These are phyloP conservation scores for Neomorphus geoffroyi DNA, from an alignment of 2,797 vertebrate species.

Conservation along the genomic window DNA sequence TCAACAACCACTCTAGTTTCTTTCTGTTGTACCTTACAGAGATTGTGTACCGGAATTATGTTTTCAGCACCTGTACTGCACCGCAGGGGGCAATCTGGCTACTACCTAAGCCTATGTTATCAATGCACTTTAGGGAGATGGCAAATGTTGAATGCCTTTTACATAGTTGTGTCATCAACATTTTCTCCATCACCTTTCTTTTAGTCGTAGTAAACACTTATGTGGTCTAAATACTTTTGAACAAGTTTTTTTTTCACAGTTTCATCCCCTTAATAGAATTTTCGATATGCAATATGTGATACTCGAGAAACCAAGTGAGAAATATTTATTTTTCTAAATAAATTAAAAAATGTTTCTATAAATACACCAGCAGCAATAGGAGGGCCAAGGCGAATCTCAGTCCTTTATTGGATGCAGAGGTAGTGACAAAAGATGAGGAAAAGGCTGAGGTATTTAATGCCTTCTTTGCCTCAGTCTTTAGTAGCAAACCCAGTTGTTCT, in stretches of 20 bases:
- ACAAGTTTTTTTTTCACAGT: not conserved
- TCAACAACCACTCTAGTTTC: not conserved
- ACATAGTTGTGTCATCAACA: not conserved
- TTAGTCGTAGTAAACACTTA: not conserved
- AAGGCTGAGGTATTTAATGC: too few species aligned
- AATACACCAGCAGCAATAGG: too few species aligned
- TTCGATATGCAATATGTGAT: not conserved
- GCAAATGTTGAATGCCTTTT: not conserved
- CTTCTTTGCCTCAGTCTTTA: too few species aligned
- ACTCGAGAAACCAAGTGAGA: not conserved
- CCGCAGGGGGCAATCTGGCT: fast-evolving
- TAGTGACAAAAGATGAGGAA: too few species aligned
- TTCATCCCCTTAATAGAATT: not conserved
- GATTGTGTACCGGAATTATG: not conserved
- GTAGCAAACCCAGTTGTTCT: too few species aligned
- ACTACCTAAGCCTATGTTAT: not conserved
- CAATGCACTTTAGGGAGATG: not conserved
- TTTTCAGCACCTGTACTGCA: not conserved
- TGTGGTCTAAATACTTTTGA: not conserved
- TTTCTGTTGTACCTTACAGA: not conserved
- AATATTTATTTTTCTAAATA: not conserved
- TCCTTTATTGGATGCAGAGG: too few species aligned
- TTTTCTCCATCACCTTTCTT: not conserved
- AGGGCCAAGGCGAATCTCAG: too few species aligned
- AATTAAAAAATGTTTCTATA: too few species aligned